These are phyloP conservation scores for Ephialtes manifestator DNA, from an alignment of 2,888 invertebrate species.

Conservation along the genomic window DNA sequence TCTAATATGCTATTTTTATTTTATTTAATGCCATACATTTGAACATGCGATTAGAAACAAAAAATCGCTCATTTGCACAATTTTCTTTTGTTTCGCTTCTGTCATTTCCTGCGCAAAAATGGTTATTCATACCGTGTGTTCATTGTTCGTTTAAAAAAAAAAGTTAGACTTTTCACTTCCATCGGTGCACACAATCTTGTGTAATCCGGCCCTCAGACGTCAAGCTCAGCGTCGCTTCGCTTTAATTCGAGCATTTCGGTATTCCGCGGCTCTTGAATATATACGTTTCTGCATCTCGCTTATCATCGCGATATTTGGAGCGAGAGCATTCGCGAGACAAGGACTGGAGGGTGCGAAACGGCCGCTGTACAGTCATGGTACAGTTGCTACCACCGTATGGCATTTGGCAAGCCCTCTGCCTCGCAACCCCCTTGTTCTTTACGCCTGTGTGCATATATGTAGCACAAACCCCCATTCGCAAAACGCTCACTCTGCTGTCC, in stretches of 20 bases:
- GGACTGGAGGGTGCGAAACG: conserved; percentile 37
- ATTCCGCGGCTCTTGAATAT: conserved; percentile 20
- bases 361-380: conserved; percentile 27
- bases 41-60: neutral
- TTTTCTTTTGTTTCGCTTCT: too few species aligned
- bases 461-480: conserved; percentile 24
- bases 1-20: too few species aligned
- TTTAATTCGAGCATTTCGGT: conserved; percentile 48
- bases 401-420: conserved; percentile 34
- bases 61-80: neutral
- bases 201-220: conserved; percentile 52
- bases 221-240: conserved; percentile 45
- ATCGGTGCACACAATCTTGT: conserved; percentile 14
- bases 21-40: too few species aligned
- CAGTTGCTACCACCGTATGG: conserved; percentile 53
- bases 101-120: neutral
- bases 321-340: conserved; percentile 45
- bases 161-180: conserved; percentile 1
- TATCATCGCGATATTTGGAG: conserved; percentile 49
- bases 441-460: conserved; percentile 26
- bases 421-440: conserved; percentile 54
- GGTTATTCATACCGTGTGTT: neutral
- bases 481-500: conserved; percentile 23
- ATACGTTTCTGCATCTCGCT: neutral
- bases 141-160: neutral